Evolutionary conservation across 2,797 vertebrate species (phyloP).

Genomic region (Micromesistius poutassou): DNA sequence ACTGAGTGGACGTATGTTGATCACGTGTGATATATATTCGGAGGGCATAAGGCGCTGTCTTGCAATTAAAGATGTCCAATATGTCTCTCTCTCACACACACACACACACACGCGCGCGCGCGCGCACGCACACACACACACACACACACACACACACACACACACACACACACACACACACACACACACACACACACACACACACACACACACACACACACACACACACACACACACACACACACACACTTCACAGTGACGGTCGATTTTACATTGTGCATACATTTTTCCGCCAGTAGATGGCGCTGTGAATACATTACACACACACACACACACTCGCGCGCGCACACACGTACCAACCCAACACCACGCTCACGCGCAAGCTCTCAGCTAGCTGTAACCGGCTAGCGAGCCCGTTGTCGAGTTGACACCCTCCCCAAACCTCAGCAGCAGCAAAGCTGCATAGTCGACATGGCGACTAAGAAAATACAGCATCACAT

Average conservation of each 20-base stretch:
- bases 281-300: slow-evolving; percentile 13
- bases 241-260: background rate
- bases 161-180: slow-evolving; percentile 6
- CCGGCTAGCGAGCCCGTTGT: slow-evolving; percentile 58
- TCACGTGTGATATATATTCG: background rate
- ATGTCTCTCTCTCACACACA: background rate
- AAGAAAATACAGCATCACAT: slow-evolving; percentile 70
- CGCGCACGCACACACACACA: background rate
- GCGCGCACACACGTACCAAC: background rate
- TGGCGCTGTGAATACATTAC: slow-evolving; percentile 24
- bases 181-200: background rate
- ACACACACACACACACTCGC: background rate
- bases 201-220: slow-evolving; percentile 3
- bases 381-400: slow-evolving; percentile 62
- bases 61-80: background rate
- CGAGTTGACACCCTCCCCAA: slow-evolving; percentile 70
- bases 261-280: too few species aligned
- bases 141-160: background rate
- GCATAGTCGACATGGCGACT: slow-evolving; percentile 77
- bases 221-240: slow-evolving; percentile 5
- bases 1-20: too few species aligned
- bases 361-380: background rate
- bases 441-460: slow-evolving; percentile 58
- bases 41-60: background rate
- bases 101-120: background rate